A percentile compares a stretch with the other conserved stretches of the same genome.
Evolutionary conservation across 2,888 invertebrate genomes (phyloP).

Genomic region (Microdon myrmicae): DNA sequence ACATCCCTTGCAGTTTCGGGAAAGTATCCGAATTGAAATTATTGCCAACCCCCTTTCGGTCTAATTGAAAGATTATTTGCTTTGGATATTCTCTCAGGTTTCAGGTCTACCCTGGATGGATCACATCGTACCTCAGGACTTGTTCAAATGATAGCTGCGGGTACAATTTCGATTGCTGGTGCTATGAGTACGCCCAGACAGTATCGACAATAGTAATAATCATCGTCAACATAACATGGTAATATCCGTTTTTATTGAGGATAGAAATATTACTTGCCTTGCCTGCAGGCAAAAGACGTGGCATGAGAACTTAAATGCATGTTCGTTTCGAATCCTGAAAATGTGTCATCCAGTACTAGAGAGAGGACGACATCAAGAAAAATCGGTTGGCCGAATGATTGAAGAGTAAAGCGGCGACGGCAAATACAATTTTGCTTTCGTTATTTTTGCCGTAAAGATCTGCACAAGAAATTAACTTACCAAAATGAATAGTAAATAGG

Average conservation of each 20-base stretch:
- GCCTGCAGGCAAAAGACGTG: too few species aligned
- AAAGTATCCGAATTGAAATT: constrained; percentile 44
- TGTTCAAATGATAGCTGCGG: constrained; percentile 20
- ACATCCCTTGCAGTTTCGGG: constrained; percentile 32
- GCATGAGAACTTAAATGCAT: too few species aligned
- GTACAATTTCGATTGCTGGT: constrained; percentile 30
- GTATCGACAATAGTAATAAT: constrained; percentile 49
- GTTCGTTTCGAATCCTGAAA: too few species aligned
- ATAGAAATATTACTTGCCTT: constrained; percentile 30
- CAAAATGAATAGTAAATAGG: constrained; percentile 35
- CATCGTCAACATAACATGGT: constrained; percentile 45
- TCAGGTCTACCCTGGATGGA: constrained; percentile 1
- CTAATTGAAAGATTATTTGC: constrained; percentile 51
- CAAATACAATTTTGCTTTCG: too few species aligned
- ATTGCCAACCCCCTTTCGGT: constrained; percentile 29
- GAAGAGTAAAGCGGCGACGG: too few species aligned
- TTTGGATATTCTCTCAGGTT: constrained; percentile 36
- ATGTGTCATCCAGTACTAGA: neutral
- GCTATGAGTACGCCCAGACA: neutral
- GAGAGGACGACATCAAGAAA: constrained; percentile 1
- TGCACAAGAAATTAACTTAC: constrained; percentile 34
- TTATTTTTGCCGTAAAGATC: constrained; percentile 10
- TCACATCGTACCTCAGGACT: constrained; percentile 9
- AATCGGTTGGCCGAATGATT: too few species aligned
- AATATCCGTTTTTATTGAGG: constrained; percentile 36